Percentiles rank a stretch among this genome's conserved stretches.
Evolutionary conservation across 2,113 vertebrate species (phyloP).

Genomic region (Tragulus kanchil): DNA sequence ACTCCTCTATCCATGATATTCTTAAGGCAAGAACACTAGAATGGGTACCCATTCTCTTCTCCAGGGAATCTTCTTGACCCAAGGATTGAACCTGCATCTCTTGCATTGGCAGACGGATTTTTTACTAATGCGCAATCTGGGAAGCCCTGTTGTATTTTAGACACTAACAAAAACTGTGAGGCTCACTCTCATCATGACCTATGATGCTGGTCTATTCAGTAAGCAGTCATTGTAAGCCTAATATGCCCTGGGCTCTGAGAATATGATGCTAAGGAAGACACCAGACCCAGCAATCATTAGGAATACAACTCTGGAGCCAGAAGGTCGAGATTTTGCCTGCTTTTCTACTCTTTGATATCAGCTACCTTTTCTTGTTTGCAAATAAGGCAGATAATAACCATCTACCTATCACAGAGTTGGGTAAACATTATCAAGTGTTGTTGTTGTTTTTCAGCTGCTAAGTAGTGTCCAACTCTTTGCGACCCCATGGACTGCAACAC

Average conservation of each 20-base stretch:
- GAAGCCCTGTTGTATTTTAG: background rate
- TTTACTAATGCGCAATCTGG: background rate
- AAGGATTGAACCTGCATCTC: background rate
- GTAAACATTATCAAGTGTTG: background rate
- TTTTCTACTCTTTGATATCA: background rate
- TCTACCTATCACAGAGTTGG: fast-evolving
- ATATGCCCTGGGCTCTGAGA: background rate
- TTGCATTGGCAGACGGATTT: background rate
- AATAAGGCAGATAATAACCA: background rate
- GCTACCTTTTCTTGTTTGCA: background rate
- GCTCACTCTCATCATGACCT: fast-evolving
- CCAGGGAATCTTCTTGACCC: background rate
- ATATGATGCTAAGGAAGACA: background rate
- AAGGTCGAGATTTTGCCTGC: background rate
- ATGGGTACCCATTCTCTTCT: background rate
- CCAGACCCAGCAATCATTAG: background rate
- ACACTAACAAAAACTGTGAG: background rate
- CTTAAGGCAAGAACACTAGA: background rate
- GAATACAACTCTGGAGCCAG: background rate
- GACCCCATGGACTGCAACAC: background rate
- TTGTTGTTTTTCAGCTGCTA: background rate
- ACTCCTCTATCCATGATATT: background rate
- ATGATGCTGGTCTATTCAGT: background rate
- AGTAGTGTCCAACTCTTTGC: background rate
- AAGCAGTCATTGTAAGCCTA: background rate